Percentiles rank a stretch among this genome's conserved stretches.
Evolutionary conservation across 2,888 invertebrate genomes (phyloP).

Genomic region (Spilosoma lubricipeda): DNA sequence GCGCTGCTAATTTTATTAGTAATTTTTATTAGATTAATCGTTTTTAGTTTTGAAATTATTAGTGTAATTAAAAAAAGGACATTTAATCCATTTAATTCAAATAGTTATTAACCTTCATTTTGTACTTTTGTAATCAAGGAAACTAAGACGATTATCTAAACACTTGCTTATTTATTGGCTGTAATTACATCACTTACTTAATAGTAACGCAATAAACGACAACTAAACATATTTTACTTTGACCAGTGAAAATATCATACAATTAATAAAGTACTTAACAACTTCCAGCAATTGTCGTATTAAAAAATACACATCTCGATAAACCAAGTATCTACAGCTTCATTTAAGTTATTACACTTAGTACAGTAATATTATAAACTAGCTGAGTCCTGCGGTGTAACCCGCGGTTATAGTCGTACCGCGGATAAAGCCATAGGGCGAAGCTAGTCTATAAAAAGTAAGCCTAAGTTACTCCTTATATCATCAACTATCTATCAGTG

Average conservation of each 20-base stretch:
- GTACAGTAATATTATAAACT: too few species aligned
- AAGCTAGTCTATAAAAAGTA: too few species aligned
- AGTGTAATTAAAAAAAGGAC: not conserved
- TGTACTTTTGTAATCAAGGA: not conserved
- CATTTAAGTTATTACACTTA: too few species aligned
- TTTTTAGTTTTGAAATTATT: not conserved
- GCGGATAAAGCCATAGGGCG: too few species aligned
- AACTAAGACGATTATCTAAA: not conserved
- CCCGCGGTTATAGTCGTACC: too few species aligned
- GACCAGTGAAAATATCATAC: not conserved
- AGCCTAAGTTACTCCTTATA: too few species aligned
- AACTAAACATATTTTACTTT: not conserved
- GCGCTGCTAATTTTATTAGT: not conserved
- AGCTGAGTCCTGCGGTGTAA: too few species aligned
- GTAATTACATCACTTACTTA: not conserved
- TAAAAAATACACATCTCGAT: too few species aligned
- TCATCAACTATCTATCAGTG: too few species aligned
- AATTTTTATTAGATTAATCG: not conserved
- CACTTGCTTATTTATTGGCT: not conserved
- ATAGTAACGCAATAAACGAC: not conserved
- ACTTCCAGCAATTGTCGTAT: not conserved
- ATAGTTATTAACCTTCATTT: not conserved
- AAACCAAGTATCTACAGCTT: too few species aligned
- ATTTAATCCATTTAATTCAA: not conserved
- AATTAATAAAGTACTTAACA: not conserved